Base-by-base conservation (phyloP, 2,888 invertebrate species). In the Lochmaea capreae region DNA sequence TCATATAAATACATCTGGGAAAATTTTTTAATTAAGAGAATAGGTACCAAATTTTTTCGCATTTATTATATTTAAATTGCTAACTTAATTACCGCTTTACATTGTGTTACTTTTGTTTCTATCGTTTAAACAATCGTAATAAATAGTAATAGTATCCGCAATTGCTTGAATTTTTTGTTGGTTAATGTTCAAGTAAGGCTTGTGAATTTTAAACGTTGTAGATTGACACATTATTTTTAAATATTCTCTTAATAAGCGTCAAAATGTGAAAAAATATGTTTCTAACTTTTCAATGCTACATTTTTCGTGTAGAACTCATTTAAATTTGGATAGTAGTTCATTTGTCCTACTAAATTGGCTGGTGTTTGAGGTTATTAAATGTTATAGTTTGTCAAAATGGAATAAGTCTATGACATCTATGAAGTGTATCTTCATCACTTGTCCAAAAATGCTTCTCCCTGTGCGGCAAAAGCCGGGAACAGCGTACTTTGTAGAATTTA, bases 141-240 rank as follows among this genome's bases (percentile, higher is more conserved):
- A 42, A 42, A 62, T 33, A 62, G 62, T 62, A 62, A 62, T 43
- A 62, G 16, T 39, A 18, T 54, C 3, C 6, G 18, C 54, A 54
- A 54, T 54, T 54, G 54, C 54, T 18, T 16, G 54, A 54, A 18
- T 54, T 10, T 54, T 39, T 61, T 61, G 12, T 61, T 39, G 9
- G 18, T 61, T 61, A 61, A 61, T 61, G 16, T 66, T 66, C 65
- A 52, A 54, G 54, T 54, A 66, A 66, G 54, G 54, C 65, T 65
- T 65, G 65, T 65, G 65, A 52, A 52, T 65, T 65, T 65, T 65
- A 33, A n/a, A 49, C 52, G n/a, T 52, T 52, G 6, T 52, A 52
- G 5, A 52, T 52, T 52, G 52, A 52, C 5, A 16, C 52, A 52
- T 14, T 52, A 4, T 46, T 52, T 52, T 52, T n/a, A 14, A n/a